Conservation (phyloP, 2,888 invertebrate species). For the Synergus gifuensis region DNA sequence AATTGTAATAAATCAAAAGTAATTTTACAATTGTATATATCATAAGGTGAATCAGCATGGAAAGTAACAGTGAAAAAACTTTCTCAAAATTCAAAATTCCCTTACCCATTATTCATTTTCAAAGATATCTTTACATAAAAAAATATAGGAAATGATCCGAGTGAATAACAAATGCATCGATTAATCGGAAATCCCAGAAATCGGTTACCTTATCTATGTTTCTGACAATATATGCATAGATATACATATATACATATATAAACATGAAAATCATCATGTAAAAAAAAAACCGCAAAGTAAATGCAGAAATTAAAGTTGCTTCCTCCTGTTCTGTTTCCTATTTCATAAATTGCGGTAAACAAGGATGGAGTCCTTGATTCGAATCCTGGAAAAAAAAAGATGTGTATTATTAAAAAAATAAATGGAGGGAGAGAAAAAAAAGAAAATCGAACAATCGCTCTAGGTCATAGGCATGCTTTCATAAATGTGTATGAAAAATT, state of each 20-base stretch:
- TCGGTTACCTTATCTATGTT: background rate
- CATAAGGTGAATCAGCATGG: conserved; percentile 2
- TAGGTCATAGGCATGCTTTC: background rate
- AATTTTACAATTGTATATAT: conserved; percentile 2
- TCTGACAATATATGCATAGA: background rate
- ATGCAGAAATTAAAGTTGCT: conserved; percentile 7
- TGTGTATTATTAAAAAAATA: background rate
- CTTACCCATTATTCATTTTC: background rate
- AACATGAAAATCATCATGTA: background rate
- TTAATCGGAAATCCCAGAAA: background rate
- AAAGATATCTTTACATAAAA: no score
- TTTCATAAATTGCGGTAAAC: conserved; percentile 19
- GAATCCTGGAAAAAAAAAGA: conserved; percentile 27
- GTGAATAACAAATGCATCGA: background rate
- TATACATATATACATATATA: background rate
- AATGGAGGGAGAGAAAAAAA: background rate
- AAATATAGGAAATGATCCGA: background rate
- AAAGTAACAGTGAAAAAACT: background rate
- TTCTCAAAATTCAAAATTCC: no score
- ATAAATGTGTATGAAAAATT: no score
- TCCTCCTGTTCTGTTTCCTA: conserved; percentile 32
- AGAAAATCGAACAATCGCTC: background rate
- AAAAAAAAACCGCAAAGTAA: background rate
- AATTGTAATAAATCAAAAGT: conserved; percentile 15
- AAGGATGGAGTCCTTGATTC: conserved; percentile 32